Evolutionary conservation across 1,140 invertebrate species (phyloP), one percentile per base, ranked within the genome.

Genomic region (Theocolax elegans): DNA sequence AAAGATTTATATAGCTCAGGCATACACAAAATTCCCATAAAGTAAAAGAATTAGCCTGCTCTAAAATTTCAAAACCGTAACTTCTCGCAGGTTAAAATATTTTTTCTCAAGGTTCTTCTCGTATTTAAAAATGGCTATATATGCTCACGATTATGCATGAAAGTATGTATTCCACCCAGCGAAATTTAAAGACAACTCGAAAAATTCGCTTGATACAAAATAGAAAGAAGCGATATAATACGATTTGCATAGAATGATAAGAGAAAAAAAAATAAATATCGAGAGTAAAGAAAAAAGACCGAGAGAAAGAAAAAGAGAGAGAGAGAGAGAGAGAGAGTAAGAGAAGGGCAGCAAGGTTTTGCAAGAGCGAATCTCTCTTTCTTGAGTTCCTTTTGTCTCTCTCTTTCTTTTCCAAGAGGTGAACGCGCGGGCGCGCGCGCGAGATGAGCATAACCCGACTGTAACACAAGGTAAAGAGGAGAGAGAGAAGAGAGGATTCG

Each of bases 331-430:
- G 58, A 48, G 67, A 17, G 48, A 21, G 23, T 4, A 4, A 42
- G 64, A 27, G 73, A 70, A 73, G 75, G 31, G 10, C 4, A 35
- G 10, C 10, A 75, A 72, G 71, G 75, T 79, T 76, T 77, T 76
- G 75, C 75, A 76, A 79, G 76, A 73, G 70, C 68, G 69, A 74
- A 73, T 73, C 69, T 64, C 58, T 65, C 63, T n/a, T n/a, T n/a
- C n/a, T n/a, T n/a, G n/a, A 67, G 65, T 49, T 69, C 49, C 51
- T 17, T 54, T 7, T 21, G 42, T 42, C n/a, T 35, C 13, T 51
- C 10, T 35, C 31, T 35, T 35, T 35, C 31, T 6, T 67, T 58
- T 48, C 29, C 40, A n/a, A 53, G 71, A 73, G 63, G 74, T 74
- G 73, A 75, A 74, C 74, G 73, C 75, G 71, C 74, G 72, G n/a